Evolutionary conservation across 2,888 invertebrate genomes (phyloP).

Genomic region (Gasteruption jaculator): DNA sequence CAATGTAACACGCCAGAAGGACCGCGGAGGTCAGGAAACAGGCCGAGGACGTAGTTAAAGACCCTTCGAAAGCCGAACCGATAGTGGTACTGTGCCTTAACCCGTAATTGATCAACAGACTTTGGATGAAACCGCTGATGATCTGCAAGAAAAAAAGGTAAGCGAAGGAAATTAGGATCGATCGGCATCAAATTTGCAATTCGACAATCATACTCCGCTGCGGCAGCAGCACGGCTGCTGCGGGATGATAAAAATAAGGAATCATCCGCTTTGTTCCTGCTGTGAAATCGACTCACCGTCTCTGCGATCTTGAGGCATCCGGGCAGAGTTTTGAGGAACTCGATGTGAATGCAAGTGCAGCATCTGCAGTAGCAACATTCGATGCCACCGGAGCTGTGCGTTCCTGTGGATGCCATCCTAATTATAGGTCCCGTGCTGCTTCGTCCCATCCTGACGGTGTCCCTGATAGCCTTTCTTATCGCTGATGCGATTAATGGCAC

Average conservation of each 20-base stretch:
- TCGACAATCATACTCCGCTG: too few species aligned
- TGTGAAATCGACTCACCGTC: slow-evolving; percentile 58
- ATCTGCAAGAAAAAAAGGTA: too few species aligned
- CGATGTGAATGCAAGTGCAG: slow-evolving; percentile 75
- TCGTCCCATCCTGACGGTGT: slow-evolving; percentile 33
- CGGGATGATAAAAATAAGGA: too few species aligned
- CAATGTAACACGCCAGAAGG: slow-evolving; percentile 71
- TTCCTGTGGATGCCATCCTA: slow-evolving; percentile 35
- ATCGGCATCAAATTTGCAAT: too few species aligned
- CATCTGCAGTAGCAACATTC: slow-evolving; percentile 68
- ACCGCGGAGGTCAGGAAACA: slow-evolving; percentile 75
- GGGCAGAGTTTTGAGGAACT: slow-evolving; percentile 67
- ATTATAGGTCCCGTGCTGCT: slow-evolving; percentile 36
- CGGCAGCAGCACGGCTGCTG: too few species aligned
- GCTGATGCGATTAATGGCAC: too few species aligned
- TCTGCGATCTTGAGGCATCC: slow-evolving; percentile 74
- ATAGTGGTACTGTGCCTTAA: slow-evolving; percentile 67
- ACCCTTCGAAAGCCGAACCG: slow-evolving; percentile 76
- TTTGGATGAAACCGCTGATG: slow-evolving; percentile 78
- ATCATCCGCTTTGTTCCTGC: too few species aligned
- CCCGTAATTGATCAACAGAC: slow-evolving; percentile 74
- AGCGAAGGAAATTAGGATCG: too few species aligned
- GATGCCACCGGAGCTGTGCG: slow-evolving; percentile 55
- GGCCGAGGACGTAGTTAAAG: slow-evolving; percentile 75
- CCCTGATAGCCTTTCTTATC: too few species aligned